A percentile compares a stretch with the other conserved stretches of the same genome.
phyloP scores from a whole-genome alignment of 2,888 invertebrate species.

The Aquatica leii region DNA sequence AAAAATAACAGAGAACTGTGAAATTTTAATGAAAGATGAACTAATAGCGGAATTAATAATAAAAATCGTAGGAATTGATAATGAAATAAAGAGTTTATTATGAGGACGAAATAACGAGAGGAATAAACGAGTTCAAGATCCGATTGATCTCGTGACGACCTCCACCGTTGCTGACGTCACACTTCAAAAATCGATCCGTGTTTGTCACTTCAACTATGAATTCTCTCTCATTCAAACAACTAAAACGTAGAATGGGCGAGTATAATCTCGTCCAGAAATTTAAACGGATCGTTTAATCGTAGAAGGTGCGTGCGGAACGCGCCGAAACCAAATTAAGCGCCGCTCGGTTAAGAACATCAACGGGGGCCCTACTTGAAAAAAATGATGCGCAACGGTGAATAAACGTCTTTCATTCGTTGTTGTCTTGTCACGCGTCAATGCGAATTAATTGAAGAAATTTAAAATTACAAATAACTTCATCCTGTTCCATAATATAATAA shows the following conservation, averaged over 20 bases:
- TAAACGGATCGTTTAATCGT: constrained; percentile 3
- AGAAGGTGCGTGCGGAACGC: constrained; percentile 1
- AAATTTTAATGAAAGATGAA: no score
- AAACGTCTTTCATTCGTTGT: constrained; percentile 13
- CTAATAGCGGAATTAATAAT: no score
- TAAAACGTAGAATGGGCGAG: constrained; percentile 1
- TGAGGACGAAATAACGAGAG: no score
- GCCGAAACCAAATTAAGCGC: neutral
- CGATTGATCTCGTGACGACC: constrained; percentile 43
- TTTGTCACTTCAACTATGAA: constrained; percentile 41
- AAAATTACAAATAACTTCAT: constrained; percentile 14
- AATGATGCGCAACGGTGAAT: constrained; percentile 27
- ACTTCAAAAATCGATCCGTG: constrained; percentile 46
- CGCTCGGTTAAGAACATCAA: neutral
- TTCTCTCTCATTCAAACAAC: constrained; percentile 11
- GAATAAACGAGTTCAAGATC: constrained; percentile 42
- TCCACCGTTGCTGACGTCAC: constrained; percentile 45
- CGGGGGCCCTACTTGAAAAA: constrained; percentile 17
- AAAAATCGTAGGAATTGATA: no score
- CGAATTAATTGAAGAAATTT: constrained; percentile 14
- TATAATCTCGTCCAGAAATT: constrained; percentile 13
- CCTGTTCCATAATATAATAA: constrained; percentile 1
- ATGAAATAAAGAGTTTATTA: no score
- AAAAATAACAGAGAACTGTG: no score
- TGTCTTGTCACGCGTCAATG: constrained; percentile 19